phyloP scores from a whole-genome alignment of 92 coral and sea anemone species.

The Phenganax subtilis region DNA sequence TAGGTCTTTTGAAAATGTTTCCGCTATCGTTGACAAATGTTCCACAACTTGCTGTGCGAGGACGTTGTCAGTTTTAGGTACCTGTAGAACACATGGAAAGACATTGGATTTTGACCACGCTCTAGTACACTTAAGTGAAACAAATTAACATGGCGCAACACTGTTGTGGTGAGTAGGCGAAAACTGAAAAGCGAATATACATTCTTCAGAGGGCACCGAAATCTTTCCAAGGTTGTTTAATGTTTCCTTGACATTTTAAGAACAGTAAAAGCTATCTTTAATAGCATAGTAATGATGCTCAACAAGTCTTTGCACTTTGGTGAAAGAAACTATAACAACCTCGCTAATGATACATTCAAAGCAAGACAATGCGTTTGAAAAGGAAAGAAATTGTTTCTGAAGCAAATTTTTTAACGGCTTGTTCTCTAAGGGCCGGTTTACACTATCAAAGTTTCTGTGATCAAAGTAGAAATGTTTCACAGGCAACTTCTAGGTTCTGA shows the following conservation, averaged over 20 bases:
- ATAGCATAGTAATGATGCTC: too few relatives aligned
- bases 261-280: too few relatives aligned
- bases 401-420: too few relatives aligned
- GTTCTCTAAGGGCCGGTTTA: too few relatives aligned
- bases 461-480: not conserved
- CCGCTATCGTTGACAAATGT: constrained; percentile 25
- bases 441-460: too few relatives aligned
- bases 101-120: not conserved
- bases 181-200: not conserved
- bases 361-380: not conserved
- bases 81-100: constrained; percentile 22
- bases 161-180: not conserved
- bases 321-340: too few relatives aligned
- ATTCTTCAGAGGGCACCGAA: not conserved
- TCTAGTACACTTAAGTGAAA: not conserved
- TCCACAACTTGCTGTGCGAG: not conserved
- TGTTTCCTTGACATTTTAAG: too few relatives aligned
- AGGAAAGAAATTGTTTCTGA: not conserved
- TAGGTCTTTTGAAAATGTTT: constrained; percentile 1
- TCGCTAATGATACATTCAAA: not conserved
- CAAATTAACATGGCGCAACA: not conserved
- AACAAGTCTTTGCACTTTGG: too few relatives aligned
- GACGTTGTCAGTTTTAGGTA: not conserved
- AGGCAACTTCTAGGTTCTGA: too few relatives aligned
- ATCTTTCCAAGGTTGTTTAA: not conserved